These are phyloP conservation scores for Heliothis virescens DNA, from an alignment of 1,140 invertebrate species.

Conservation along the genomic window DNA sequence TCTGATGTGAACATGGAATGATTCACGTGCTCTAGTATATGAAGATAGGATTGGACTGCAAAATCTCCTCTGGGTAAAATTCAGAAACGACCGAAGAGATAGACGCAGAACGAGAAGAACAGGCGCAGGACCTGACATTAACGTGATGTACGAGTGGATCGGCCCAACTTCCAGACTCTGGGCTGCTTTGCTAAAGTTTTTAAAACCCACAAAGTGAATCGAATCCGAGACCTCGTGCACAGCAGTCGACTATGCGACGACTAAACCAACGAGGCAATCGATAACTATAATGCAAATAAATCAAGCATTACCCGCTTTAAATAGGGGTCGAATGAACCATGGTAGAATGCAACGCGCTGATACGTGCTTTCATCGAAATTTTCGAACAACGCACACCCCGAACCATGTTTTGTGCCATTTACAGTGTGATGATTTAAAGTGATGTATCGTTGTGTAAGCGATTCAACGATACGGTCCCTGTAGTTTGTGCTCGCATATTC, in stretches of 20 bases:
- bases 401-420: slow-evolving; percentile 37
- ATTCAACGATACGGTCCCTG: neutral
- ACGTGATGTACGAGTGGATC: too few species aligned
- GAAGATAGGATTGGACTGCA: neutral
- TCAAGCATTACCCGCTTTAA: slow-evolving; percentile 27
- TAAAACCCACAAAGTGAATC: neutral
- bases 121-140: too few species aligned
- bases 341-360: slow-evolving; percentile 11
- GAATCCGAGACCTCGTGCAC: neutral
- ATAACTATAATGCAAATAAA: slow-evolving; percentile 23
- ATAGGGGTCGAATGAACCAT: slow-evolving; percentile 20
- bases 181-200: too few species aligned
- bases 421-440: slow-evolving; percentile 37
- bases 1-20: slow-evolving; percentile 7
- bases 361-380: slow-evolving; percentile 37
- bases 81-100: too few species aligned
- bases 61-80: neutral
- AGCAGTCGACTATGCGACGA: neutral
- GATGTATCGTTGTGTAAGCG: slow-evolving; percentile 23
- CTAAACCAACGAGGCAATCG: neutral
- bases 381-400: slow-evolving; percentile 17
- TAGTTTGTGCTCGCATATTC: slow-evolving; percentile 29
- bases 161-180: too few species aligned
- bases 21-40: neutral
- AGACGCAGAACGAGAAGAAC: too few species aligned